Base-by-base conservation (phyloP, 2,888 invertebrate species). In the Tryphoninae sp. region DNA sequence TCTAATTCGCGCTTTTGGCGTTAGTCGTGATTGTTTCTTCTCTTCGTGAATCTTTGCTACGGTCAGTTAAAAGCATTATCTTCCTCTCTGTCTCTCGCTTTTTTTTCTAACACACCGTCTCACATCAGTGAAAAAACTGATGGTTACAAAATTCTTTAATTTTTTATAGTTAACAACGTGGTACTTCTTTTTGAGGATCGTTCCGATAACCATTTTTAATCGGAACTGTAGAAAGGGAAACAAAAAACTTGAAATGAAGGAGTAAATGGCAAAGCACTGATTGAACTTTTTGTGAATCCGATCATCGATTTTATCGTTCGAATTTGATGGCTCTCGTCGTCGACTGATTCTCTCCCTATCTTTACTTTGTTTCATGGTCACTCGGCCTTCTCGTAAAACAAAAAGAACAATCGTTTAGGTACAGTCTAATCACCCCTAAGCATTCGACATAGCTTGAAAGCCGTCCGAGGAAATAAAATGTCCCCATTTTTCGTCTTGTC, bases 51-150 rank as follows among this genome's bases (percentile, higher is more conserved):
- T 45, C 71, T 75, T 73, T 45, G 61, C 23, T 74, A 79, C 69
- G 65, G 9, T 64, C 59, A 74, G 42, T 59, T 76, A 79, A 8
- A 45, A 75, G 76, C 58, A 76, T 33, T 23, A 26, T 71, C 22
- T 45, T 6, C 64, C 33, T 59, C 7, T 55, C 26, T 71, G n/a
- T 53, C 9, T 68, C 33, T 59, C 7, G 11, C 23, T 42, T 23
- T 7, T 22, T n/a, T 22, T 51, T 19, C 42, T 23, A 26, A 9
- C 9, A 26, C 42, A 9, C 23, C 59, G 51, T 80, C 75, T 59
- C 72, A 77, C 85, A 84, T 83, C 83, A 80, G 83, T 85, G 86
- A 86, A 86, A 87, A 87, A 88, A 87, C 72, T 85, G 83, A 85
- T 84, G 82, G 86, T 55, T 86, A 85, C 86, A 88, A 86, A 87